Conservation (phyloP, 2,888 invertebrate species). For the Pegoplata infirma region DNA sequence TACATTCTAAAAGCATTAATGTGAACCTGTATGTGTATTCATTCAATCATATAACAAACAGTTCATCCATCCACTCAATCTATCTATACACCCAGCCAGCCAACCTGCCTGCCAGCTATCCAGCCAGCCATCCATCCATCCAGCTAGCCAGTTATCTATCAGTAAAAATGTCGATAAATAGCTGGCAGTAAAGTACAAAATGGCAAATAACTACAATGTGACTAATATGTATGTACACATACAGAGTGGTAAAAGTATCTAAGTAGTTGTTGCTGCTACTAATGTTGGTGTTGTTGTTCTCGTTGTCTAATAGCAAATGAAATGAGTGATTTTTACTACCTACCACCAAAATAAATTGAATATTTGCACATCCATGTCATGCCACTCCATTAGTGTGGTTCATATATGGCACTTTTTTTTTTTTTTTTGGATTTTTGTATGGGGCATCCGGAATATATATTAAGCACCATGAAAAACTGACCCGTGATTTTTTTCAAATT, state of each 20-base stretch:
- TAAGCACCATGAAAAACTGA: too few species aligned
- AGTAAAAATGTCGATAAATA: constrained; percentile 57
- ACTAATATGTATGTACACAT: background rate
- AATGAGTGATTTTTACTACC: constrained; percentile 35
- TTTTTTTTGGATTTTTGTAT: too few species aligned
- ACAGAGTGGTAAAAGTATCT: constrained; percentile 9
- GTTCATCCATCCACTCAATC: constrained; percentile 9
- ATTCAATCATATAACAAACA: constrained; percentile 5
- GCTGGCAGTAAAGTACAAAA: constrained; percentile 56
- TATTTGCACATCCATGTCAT: constrained; percentile 51
- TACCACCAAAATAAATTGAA: constrained; percentile 46
- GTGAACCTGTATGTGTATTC: background rate
- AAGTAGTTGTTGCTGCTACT: constrained; percentile 33
- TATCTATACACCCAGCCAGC: background rate
- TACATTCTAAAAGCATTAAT: constrained; percentile 69
- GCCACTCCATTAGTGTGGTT: constrained; percentile 21
- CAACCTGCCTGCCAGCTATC: background rate
- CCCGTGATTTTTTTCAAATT: too few species aligned
- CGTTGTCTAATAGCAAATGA: too few species aligned
- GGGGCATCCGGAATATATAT: too few species aligned
- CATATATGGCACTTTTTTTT: too few species aligned
- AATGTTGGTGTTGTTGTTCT: too few species aligned
- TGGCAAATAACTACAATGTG: constrained; percentile 58
- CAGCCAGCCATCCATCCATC: too few species aligned
- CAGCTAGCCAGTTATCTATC: constrained; percentile 24